Conservation (phyloP, 2,888 invertebrate genomes). For the Dione juno region DNA sequence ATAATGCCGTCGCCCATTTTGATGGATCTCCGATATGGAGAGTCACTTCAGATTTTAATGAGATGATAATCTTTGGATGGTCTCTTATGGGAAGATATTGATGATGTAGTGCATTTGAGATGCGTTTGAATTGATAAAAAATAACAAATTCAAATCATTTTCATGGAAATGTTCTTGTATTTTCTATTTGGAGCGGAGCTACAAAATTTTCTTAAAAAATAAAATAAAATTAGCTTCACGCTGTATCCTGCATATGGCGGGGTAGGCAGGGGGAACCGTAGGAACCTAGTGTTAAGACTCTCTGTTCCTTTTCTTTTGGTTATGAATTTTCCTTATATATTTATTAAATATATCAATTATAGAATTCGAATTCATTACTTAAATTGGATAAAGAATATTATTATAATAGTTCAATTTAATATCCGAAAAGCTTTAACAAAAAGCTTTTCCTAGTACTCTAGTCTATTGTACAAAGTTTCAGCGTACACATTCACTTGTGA, state of each 20-base stretch:
- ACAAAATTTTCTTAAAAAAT: no score
- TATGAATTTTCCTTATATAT: no score
- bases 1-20: conserved; percentile 48
- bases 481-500: neutral
- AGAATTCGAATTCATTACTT: no score
- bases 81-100: conserved; percentile 9
- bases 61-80: conserved; percentile 13
- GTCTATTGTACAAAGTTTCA: neutral
- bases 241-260: neutral
- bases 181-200: no score
- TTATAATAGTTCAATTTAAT: no score
- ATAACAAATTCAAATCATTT: no score
- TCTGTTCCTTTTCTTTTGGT: neutral
- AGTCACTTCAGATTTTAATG: conserved; percentile 34
- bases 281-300: neutral
- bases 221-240: neutral
- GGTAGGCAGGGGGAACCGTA: neutral
- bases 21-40: conserved; percentile 44
- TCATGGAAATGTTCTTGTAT: no score
- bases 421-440: no score
- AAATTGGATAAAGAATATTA: no score
- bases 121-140: no score
- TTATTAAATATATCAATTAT: no score
- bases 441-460: neutral
- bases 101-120: neutral